These are phyloP conservation scores for Synanthedon andrenaeformis DNA, from an alignment of 2,888 invertebrate genomes.

Conservation along the genomic window DNA sequence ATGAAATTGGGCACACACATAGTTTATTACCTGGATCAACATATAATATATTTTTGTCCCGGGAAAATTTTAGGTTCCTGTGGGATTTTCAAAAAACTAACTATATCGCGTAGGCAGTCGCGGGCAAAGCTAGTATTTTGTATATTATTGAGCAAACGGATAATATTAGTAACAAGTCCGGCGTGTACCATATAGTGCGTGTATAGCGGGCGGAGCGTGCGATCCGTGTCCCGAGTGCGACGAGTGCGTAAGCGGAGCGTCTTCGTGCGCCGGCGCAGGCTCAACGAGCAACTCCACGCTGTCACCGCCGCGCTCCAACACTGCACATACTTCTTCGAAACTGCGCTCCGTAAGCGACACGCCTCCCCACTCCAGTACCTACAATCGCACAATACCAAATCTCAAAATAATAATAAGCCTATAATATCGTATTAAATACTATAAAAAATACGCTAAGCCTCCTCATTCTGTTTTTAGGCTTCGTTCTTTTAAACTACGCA, in stretches of 20 bases:
- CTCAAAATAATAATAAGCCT: neutral
- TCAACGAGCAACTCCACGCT: constrained; percentile 88
- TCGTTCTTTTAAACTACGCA: too few relatives aligned
- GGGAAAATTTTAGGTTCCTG: too few relatives aligned
- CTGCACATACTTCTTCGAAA: constrained; percentile 92
- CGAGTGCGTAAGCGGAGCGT: constrained; percentile 36
- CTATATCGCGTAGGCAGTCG: too few relatives aligned
- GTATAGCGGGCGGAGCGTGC: constrained; percentile 72
- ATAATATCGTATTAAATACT: too few relatives aligned
- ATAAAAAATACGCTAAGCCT: too few relatives aligned
- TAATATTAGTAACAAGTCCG: neutral
- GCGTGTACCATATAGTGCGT: constrained; percentile 69
- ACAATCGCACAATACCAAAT: neutral
- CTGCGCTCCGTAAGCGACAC: constrained; percentile 90
- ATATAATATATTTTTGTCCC: too few relatives aligned
- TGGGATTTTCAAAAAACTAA: too few relatives aligned
- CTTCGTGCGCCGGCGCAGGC: constrained; percentile 83
- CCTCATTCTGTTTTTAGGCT: too few relatives aligned
- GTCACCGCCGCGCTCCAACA: constrained; percentile 89
- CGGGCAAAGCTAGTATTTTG: neutral
- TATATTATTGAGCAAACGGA: neutral
- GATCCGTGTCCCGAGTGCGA: constrained; percentile 65
- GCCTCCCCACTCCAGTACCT: constrained; percentile 94
- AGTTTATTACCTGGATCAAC: too few relatives aligned
- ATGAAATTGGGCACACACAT: too few relatives aligned